Percentiles rank a stretch among this genome's conserved stretches.
These are phyloP conservation scores for Percopsis omiscomaycus DNA, from an alignment of 2,797 vertebrate species.

Conservation along the genomic window DNA sequence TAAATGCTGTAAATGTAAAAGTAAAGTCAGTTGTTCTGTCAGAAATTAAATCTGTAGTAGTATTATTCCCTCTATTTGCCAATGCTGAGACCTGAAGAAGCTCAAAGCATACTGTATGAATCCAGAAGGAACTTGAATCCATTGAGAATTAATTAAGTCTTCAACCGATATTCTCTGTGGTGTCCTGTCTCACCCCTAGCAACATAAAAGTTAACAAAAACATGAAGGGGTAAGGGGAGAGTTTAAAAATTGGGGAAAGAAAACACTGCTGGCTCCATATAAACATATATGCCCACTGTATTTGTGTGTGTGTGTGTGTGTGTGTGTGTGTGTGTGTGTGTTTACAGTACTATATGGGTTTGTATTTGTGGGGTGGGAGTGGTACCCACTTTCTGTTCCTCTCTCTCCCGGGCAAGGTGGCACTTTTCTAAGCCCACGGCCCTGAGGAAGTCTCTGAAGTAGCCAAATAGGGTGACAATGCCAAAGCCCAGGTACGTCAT, in stretches of 20 bases:
- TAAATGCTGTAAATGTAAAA: too few species aligned
- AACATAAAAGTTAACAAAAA: constrained; percentile 54
- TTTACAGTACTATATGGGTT: constrained; percentile 4
- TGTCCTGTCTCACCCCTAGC: constrained; percentile 67
- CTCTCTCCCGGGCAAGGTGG: constrained; percentile 82
- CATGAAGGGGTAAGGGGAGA: constrained; percentile 34
- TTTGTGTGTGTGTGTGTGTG: constrained; percentile 21
- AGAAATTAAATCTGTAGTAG: constrained; percentile 33
- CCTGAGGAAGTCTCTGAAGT: constrained; percentile 92
- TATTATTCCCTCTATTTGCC: constrained; percentile 17
- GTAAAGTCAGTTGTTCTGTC: too few species aligned
- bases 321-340: constrained; percentile 14
- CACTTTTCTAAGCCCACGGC: constrained; percentile 88
- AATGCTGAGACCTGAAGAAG: constrained; percentile 33
- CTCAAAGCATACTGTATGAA: constrained; percentile 46
- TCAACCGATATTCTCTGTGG: constrained; percentile 63
- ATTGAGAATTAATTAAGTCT: constrained; percentile 76
- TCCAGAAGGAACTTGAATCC: constrained; percentile 56
- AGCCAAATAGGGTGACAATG: constrained; percentile 89
- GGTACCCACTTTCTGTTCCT: constrained; percentile 86
- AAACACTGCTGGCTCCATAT: constrained; percentile 40
- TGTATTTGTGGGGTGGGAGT: constrained; percentile 24
- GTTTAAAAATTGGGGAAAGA: constrained; percentile 38
- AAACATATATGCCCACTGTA: constrained; percentile 26
- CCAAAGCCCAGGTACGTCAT: constrained; percentile 90